Evolutionary conservation across 1,140 invertebrate genomes (phyloP).

Genomic region (Camponotus pennsylvanicus): DNA sequence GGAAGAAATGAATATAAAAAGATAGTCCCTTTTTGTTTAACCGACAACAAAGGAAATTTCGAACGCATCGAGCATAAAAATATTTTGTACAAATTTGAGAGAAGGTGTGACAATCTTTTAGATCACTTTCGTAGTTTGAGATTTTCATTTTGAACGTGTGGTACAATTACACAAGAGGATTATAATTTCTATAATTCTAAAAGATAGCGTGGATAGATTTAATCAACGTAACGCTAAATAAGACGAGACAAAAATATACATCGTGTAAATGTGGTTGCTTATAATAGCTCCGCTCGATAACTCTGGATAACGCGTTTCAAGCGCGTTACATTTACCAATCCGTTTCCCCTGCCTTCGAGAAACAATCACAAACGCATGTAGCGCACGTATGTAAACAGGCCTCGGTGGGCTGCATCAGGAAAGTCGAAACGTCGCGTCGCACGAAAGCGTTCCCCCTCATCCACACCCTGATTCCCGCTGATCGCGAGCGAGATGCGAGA

Average conservation of each 20-base stretch:
- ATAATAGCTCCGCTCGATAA: no score
- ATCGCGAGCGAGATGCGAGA: constrained; percentile 20
- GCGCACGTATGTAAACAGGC: not conserved
- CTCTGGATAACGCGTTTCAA: not conserved
- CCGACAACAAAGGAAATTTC: no score
- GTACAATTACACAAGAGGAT: not conserved
- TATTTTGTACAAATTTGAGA: no score
- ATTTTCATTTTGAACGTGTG: not conserved
- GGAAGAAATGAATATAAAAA: no score
- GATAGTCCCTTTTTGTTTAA: no score
- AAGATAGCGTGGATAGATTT: not conserved
- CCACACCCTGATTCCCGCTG: constrained; percentile 37
- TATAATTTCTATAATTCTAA: not conserved
- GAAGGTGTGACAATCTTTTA: no score
- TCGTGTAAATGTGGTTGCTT: not conserved
- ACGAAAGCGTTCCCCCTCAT: constrained; percentile 2
- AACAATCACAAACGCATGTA: not conserved
- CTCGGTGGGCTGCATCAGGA: not conserved
- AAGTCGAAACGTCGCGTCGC: not conserved
- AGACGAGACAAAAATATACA: not conserved
- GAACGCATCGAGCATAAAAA: no score
- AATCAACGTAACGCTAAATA: not conserved
- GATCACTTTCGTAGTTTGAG: no score
- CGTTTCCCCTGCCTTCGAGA: not conserved
- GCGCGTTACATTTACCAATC: not conserved